Conservation (phyloP, 2,113 vertebrate species). For the Ctenomys sociabilis region DNA sequence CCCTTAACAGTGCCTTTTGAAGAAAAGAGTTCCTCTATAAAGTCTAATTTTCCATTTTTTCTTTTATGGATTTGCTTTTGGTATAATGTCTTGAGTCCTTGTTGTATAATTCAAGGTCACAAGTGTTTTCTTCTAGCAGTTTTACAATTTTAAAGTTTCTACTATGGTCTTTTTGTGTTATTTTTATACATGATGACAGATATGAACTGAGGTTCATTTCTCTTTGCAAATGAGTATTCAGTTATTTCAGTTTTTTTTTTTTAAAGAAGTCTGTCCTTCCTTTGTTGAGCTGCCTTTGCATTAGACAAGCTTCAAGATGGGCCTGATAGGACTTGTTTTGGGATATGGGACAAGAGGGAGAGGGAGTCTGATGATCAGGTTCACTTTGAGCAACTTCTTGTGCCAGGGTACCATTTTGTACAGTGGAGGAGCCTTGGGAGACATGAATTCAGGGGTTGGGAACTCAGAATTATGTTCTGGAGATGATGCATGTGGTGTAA, state of each 20-base stretch:
- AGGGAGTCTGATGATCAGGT: neutral
- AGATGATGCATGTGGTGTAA: neutral
- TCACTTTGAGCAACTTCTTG: neutral
- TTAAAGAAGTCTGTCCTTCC: neutral
- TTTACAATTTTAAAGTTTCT: constrained; percentile 42
- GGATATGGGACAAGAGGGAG: neutral
- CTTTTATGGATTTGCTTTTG: constrained; percentile 8
- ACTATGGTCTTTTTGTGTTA: neutral
- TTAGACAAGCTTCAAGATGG: neutral
- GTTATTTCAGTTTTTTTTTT: neutral
- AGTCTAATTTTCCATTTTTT: neutral
- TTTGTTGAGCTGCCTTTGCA: neutral
- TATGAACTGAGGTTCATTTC: neutral
- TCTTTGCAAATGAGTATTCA: neutral
- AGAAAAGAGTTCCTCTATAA: neutral
- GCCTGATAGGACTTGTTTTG: neutral
- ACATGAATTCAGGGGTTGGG: neutral
- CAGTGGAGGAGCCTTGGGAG: neutral
- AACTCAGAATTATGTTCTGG: neutral
- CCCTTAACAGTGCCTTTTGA: neutral
- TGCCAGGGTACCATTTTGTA: neutral
- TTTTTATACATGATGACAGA: neutral
- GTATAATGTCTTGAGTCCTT: neutral
- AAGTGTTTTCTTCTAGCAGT: neutral
- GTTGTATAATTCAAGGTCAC: neutral